phyloP scores from a whole-genome alignment of 2,113 vertebrate species.

The Entelurus aequoreus region DNA sequence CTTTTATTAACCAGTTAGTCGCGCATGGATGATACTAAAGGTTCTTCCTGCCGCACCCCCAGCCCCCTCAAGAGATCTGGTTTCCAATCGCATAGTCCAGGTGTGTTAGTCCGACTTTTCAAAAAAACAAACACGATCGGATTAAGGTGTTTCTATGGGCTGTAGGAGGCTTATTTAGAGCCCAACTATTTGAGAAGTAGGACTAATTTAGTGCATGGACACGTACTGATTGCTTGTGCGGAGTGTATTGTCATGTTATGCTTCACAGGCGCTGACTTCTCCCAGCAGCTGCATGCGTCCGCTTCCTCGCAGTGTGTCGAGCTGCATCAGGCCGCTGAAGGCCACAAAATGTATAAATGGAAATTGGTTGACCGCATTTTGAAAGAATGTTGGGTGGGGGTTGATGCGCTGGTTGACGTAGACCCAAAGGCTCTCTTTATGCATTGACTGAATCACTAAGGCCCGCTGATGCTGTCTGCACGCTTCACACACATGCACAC shows the following conservation, averaged over 20 bases:
- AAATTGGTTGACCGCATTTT: constrained; percentile 25
- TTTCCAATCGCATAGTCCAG: no score
- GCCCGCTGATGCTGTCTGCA: constrained; percentile 9
- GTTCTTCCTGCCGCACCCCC: no score
- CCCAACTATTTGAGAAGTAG: no score
- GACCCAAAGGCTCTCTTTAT: constrained; percentile 9
- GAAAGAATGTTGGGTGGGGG: constrained; percentile 5
- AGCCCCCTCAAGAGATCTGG: no score
- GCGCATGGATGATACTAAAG: no score
- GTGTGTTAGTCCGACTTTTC: no score
- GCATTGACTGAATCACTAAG: constrained; percentile 12
- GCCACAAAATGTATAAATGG: constrained; percentile 14
- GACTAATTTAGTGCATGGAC: no score
- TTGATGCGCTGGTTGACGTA: neutral
- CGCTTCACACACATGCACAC: no score
- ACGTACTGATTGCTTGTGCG: neutral
- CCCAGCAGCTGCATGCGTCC: constrained; percentile 4
- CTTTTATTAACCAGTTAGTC: no score
- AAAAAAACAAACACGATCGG: no score
- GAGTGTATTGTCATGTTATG: neutral
- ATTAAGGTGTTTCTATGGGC: no score
- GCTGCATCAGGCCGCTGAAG: neutral
- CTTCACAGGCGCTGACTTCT: neutral
- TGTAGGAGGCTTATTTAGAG: no score
- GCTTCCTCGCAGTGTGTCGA: neutral